Evolutionary conservation across 2,113 vertebrate genomes (phyloP).

Genomic region (Syrmaticus mikado): DNA sequence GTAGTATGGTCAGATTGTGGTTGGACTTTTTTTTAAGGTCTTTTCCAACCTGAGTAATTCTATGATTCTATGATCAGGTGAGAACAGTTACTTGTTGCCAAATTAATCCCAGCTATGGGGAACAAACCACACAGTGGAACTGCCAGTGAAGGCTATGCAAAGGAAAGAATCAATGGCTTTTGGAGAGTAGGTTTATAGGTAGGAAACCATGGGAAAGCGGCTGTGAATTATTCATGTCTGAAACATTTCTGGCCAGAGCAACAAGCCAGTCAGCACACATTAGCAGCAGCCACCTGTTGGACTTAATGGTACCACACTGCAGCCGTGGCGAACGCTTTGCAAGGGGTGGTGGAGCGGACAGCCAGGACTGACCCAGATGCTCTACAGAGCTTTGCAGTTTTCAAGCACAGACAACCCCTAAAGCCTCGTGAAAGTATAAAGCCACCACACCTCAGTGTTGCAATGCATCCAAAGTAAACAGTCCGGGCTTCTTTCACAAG

Average conservation of each 20-base stretch:
- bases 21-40: no score
- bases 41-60: no score
- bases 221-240: neutral
- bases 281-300: neutral
- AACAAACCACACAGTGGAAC: neutral
- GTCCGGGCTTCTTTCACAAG: neutral
- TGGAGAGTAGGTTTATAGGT: neutral
- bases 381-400: neutral
- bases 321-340: fast-evolving
- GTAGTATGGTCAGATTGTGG: no score
- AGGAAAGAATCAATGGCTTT: neutral
- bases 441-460: fast-evolving
- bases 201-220: neutral
- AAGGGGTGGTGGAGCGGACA: fast-evolving
- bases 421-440: neutral
- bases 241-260: neutral
- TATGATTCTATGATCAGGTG: neutral
- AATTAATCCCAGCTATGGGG: neutral
- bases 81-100: neutral
- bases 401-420: neutral
- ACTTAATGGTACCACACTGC: neutral
- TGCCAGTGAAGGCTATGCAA: neutral
- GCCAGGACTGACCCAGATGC: neutral
- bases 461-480: neutral
- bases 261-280: neutral